Conservation (phyloP, 1,140 invertebrate species). For the Ctenoplectra terminalis region DNA sequence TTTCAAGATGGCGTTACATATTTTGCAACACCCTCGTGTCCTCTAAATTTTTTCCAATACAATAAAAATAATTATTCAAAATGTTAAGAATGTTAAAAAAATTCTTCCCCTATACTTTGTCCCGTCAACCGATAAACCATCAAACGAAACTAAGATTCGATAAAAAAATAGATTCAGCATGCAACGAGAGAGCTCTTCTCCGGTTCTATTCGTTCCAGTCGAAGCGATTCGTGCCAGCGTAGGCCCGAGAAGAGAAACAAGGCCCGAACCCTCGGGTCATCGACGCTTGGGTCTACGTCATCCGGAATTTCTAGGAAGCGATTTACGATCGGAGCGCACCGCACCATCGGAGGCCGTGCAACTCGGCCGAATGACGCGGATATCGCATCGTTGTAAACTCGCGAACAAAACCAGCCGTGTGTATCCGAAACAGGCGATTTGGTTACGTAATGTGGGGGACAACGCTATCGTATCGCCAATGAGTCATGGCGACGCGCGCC, state of each 20-base stretch:
- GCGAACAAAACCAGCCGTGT: conserved; percentile 65
- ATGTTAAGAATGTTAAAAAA: no score
- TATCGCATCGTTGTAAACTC: conserved; percentile 52
- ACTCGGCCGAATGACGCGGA: conserved; percentile 20
- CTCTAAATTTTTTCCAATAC: no score
- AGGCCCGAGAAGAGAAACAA: background rate
- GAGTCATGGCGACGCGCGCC: conserved; percentile 70
- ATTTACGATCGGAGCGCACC: conserved; percentile 13
- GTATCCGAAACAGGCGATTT: conserved; percentile 74
- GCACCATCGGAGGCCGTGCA: background rate
- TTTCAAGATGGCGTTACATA: no score
- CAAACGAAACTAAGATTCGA: no score
- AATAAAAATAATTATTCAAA: no score
- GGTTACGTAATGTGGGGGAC: conserved; percentile 71
- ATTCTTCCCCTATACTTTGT: no score
- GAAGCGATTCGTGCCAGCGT: background rate
- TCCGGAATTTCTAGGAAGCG: conserved; percentile 24
- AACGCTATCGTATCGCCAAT: conserved; percentile 76
- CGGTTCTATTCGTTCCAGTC: no score
- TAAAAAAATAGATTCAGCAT: no score
- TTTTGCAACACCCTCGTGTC: no score
- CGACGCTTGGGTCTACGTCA: conserved; percentile 13
- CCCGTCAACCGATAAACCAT: no score
- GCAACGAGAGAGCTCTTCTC: no score
- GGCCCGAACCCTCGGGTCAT: conserved; percentile 24